These are phyloP conservation scores for Bathynomus jamesi DNA, from an alignment of 1,140 invertebrate species.

Conservation along the genomic window DNA sequence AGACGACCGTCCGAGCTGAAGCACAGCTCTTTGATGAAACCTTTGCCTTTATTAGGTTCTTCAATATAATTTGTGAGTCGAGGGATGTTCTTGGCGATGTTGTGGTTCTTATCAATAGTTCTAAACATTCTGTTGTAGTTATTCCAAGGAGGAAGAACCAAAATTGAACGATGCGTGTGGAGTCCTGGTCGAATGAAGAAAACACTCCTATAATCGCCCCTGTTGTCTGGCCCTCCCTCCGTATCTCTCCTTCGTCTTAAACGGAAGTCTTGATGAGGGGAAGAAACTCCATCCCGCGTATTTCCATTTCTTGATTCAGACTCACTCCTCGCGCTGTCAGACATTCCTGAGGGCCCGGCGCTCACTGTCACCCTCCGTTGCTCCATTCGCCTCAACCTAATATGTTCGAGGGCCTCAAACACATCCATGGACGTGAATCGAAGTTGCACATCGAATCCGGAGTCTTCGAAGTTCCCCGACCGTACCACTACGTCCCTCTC, in stretches of 20 bases:
- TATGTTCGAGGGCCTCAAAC: constrained; percentile 27
- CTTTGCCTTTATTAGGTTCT: constrained; percentile 72
- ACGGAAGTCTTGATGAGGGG: background rate
- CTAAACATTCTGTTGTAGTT: background rate
- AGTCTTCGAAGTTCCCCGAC: constrained; percentile 3
- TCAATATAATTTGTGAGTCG: constrained; percentile 74
- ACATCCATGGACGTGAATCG: constrained; percentile 25
- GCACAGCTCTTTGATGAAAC: constrained; percentile 71
- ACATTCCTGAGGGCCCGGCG: too few species aligned
- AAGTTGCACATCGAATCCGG: constrained; percentile 23
- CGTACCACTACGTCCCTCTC: constrained; percentile 17
- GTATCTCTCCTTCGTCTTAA: background rate
- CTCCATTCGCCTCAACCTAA: too few species aligned
- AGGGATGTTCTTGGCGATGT: constrained; percentile 62
- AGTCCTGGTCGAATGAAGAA: background rate
- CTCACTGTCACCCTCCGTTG: too few species aligned
- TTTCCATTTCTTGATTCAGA: too few species aligned
- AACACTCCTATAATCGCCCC: background rate
- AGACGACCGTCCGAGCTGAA: constrained; percentile 80
- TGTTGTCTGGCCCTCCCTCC: background rate
- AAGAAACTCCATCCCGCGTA: too few species aligned
- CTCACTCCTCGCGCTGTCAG: too few species aligned
- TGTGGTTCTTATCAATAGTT: constrained; percentile 2
- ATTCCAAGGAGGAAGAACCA: background rate
- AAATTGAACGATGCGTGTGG: background rate